Percentiles rank a stretch among this genome's conserved stretches.
Evolutionary conservation across 2,888 invertebrate species (phyloP).

Genomic region (Choristoneura rosaceana): DNA sequence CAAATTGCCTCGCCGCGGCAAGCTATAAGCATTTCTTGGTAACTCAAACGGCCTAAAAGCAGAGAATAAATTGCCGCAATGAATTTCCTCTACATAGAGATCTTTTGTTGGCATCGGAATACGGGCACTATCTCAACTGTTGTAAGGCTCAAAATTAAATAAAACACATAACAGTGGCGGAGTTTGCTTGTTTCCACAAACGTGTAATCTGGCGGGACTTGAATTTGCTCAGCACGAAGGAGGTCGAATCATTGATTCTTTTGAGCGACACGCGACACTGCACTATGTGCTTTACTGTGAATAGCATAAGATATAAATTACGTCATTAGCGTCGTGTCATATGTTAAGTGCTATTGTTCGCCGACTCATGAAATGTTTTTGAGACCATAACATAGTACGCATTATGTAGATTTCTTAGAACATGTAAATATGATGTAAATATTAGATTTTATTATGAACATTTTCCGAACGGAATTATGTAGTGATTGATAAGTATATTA

Average conservation of each 20-base stretch:
- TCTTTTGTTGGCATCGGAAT: slow-evolving; percentile 5
- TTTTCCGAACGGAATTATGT: slow-evolving; percentile 63
- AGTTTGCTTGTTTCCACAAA: slow-evolving; percentile 27
- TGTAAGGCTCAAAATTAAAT: slow-evolving; percentile 21
- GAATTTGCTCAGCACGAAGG: slow-evolving; percentile 28
- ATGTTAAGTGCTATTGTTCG: slow-evolving; percentile 18
- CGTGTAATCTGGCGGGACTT: slow-evolving; percentile 30
- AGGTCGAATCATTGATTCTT: slow-evolving; percentile 35
- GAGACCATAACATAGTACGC: slow-evolving; percentile 21
- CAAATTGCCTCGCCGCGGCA: slow-evolving; percentile 29
- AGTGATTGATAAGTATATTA: slow-evolving; percentile 65
- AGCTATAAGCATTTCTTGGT: slow-evolving; percentile 34
- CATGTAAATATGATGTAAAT: slow-evolving; percentile 63
- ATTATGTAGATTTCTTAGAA: slow-evolving; percentile 43
- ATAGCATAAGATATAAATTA: slow-evolving; percentile 19
- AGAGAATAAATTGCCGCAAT: slow-evolving; percentile 40
- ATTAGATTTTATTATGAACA: slow-evolving; percentile 63
- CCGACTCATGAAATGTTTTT: slow-evolving; percentile 33
- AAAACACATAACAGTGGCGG: neutral
- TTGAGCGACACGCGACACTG: slow-evolving; percentile 12
- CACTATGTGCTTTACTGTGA: slow-evolving; percentile 24
- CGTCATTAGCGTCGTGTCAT: slow-evolving; percentile 14
- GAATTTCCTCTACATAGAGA: slow-evolving; percentile 29
- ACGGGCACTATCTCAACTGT: slow-evolving; percentile 7
- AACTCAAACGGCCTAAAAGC: slow-evolving; percentile 40